Conservation (phyloP, 2,888 invertebrate genomes). For the Toxonevra muliebris region DNA sequence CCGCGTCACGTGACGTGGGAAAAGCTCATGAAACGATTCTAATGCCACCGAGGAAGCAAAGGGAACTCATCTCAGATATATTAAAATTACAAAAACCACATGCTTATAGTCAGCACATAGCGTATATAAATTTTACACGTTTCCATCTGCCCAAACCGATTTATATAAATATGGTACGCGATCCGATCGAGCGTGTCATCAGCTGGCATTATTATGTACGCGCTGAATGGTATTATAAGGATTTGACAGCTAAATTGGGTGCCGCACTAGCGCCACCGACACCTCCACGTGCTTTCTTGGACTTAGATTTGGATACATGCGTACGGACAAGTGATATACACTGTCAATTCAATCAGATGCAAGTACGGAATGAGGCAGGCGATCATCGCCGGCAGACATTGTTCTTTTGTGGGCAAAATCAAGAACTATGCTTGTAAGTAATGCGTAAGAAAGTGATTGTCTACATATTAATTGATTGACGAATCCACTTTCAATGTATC, state of each 20-base stretch:
- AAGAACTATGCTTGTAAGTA: constrained; percentile 78
- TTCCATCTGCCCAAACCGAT: constrained; percentile 83
- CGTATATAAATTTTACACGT: constrained; percentile 86
- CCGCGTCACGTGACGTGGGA: constrained; percentile 75
- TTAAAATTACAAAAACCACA: constrained; percentile 76
- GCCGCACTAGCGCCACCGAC: constrained; percentile 52
- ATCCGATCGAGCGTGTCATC: constrained; percentile 88
- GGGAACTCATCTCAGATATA: constrained; percentile 74
- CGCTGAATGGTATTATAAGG: constrained; percentile 88
- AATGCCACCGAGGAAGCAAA: constrained; percentile 78
- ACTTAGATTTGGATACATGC: constrained; percentile 89
- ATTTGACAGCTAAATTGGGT: constrained; percentile 69
- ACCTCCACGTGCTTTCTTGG: constrained; percentile 72
- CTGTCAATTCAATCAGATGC: constrained; percentile 82
- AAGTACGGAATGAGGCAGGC: constrained; percentile 81
- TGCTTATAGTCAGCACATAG: constrained; percentile 88
- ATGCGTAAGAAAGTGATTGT: neutral
- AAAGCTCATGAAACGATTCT: constrained; percentile 86
- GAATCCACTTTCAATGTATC: neutral
- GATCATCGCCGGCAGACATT: constrained; percentile 87
- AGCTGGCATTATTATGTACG: constrained; percentile 93
- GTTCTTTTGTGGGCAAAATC: constrained; percentile 90
- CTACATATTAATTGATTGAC: neutral
- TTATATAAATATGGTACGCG: constrained; percentile 88
- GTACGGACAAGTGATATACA: constrained; percentile 81